Percentiles rank a stretch among this genome's conserved stretches.
Conservation (phyloP, 2,113 vertebrate genomes). For the Cyanoliseus patagonus region DNA sequence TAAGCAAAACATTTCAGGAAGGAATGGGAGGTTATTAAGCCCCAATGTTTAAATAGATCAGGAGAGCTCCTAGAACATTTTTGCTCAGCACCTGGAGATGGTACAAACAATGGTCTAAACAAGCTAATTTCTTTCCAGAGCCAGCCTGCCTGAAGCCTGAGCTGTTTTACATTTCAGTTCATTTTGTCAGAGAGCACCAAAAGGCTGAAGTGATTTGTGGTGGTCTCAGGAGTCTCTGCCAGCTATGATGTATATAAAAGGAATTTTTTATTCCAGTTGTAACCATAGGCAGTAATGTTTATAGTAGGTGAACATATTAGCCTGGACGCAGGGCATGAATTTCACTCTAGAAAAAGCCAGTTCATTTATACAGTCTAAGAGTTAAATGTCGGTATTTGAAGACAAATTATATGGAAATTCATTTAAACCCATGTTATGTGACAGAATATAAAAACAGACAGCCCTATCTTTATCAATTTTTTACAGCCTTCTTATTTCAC, state of each 20-base stretch:
- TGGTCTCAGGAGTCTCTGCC: conserved; percentile 66
- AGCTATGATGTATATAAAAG: conserved; percentile 74
- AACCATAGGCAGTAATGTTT: conserved; percentile 76
- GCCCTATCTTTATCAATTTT: conserved; percentile 62
- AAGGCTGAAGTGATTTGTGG: conserved; percentile 70
- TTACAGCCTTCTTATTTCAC: conserved; percentile 51
- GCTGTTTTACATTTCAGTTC: conserved; percentile 59
- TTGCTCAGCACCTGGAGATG: conserved; percentile 41
- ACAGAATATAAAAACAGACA: conserved; percentile 71
- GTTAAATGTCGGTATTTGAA: conserved; percentile 74
- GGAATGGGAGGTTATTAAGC: conserved; percentile 32
- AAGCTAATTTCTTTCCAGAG: conserved; percentile 67
- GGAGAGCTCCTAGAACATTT: conserved; percentile 23
- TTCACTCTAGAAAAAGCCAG: conserved; percentile 72
- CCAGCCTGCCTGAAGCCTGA: conserved; percentile 16
- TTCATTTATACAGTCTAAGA: conserved; percentile 73
- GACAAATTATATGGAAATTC: conserved; percentile 74
- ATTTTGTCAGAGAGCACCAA: conserved; percentile 63
- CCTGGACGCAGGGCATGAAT: conserved; percentile 72
- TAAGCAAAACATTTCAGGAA: conserved; percentile 21
- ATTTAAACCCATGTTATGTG: conserved; percentile 70
- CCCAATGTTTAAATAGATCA: conserved; percentile 42
- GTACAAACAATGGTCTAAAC: conserved; percentile 54
- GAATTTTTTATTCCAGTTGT: conserved; percentile 74
- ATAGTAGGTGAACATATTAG: conserved; percentile 75